Evolutionary conservation across 2,888 invertebrate genomes (phyloP), one percentile per base, ranked within the genome.

Genomic region (Drosophila imparisetae): DNA sequence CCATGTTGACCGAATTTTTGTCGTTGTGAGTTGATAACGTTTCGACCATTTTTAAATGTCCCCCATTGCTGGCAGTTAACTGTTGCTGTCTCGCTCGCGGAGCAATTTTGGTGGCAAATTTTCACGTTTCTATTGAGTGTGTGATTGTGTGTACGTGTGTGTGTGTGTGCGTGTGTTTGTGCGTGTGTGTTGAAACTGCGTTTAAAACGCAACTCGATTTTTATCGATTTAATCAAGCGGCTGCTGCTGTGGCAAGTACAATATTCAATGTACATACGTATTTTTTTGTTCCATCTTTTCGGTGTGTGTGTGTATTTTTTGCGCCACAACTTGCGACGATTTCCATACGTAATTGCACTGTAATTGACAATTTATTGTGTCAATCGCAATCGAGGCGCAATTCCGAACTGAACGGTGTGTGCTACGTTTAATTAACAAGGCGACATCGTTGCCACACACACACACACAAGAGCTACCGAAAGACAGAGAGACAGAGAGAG

Each of bases 321-420:
- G 64, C 61, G 61, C 42, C 55, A 63, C 59, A 78, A 78, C 63
- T 69, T 77, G 63, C 71, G 71, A 68, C 88, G 80, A 90, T 90
- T 90, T 86, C 89, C 89, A 84, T 88, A 85, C 90, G 88, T 89
- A 89, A 89, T 89, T 89, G 89, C 90, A 83, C 81, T 81, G 88
- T 90, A 89, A 89, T 89, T 90, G 89, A 89, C 89, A 90, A 89
- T 89, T 90, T 89, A 90, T 90, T 88, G 89, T 89, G 90, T 89
- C 89, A 89, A 90, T 90, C 89, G 87, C 83, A 89, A 86, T 84
- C 89, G 86, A 87, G 78, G 82, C 86, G 79, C 82, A 84, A 72
- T 80, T 71, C 80, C 86, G 70, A 64, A 75, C 68, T 78, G 70
- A 78, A 79, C 69, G 80, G 72, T 83, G 81, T 81, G 72, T 80